phyloP scores from a whole-genome alignment of 2,888 invertebrate genomes.

The Gortyna flavago region DNA sequence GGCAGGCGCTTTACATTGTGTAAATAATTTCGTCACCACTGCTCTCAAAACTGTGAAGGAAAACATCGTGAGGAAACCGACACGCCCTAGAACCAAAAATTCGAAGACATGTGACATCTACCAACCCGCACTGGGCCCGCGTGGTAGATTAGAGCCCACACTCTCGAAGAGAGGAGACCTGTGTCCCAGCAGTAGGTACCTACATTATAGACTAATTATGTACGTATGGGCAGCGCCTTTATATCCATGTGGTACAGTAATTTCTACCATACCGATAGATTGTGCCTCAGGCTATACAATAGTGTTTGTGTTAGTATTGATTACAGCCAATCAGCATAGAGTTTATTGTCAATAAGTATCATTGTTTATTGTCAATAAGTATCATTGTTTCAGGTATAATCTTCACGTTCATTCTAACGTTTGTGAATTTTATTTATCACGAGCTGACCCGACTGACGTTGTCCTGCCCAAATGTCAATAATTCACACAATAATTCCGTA shows the following conservation, averaged over 20 bases:
- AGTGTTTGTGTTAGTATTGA: slow-evolving; percentile 16
- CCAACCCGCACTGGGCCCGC: no score
- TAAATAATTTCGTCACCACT: no score
- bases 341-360: background rate
- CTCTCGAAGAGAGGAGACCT: no score
- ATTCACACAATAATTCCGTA: background rate
- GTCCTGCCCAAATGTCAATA: background rate
- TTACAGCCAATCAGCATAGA: slow-evolving; percentile 2
- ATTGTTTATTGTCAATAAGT: background rate
- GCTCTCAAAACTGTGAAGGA: no score
- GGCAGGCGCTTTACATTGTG: no score
- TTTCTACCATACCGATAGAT: background rate
- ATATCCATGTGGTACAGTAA: background rate
- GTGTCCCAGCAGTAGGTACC: no score
- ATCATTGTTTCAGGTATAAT: background rate
- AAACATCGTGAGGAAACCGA: no score
- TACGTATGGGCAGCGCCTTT: no score
- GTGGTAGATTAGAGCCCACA: no score
- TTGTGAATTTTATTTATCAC: background rate
- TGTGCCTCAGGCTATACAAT: background rate
- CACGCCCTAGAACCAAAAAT: no score
- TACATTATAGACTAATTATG: no score
- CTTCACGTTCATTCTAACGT: background rate
- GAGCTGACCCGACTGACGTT: background rate
- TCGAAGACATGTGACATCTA: no score